Conservation (phyloP, 2,797 vertebrate species). For the Thamnophis elegans region DNA sequence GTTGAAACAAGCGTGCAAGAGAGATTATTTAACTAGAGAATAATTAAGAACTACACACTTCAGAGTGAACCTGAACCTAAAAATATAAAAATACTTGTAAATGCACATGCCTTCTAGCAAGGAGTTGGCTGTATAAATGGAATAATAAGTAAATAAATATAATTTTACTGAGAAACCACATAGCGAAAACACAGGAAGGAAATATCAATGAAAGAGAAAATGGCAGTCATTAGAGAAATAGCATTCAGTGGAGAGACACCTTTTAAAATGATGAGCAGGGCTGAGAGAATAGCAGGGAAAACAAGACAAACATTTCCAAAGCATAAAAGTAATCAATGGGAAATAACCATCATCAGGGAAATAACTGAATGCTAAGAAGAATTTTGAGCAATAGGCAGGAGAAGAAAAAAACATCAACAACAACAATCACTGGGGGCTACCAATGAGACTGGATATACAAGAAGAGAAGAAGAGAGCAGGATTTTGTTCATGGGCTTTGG, state of each 20-base stretch:
- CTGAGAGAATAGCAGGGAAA: not conserved
- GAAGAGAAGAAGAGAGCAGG: not conserved
- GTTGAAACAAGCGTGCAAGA: not conserved
- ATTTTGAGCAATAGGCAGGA: not conserved
- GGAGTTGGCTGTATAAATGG: not conserved
- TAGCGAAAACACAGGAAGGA: not conserved
- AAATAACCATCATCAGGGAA: not conserved
- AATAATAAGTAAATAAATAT: not conserved
- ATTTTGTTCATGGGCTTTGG: not conserved
- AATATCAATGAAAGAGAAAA: not conserved
- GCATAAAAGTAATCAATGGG: not conserved
- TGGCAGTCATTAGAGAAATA: not conserved
- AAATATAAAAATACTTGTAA: not conserved
- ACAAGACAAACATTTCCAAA: not conserved
- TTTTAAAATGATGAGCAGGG: not conserved
- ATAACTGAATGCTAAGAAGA: not conserved
- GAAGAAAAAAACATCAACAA: not conserved
- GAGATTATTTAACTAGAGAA: not conserved
- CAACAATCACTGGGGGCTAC: not conserved
- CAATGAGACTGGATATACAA: not conserved
- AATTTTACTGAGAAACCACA: not conserved
- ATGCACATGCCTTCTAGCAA: not conserved
- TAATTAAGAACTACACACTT: not conserved
- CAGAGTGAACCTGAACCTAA: not conserved
- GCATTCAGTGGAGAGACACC: not conserved